Conservation (phyloP, 1,140 invertebrate genomes). For the Leptonema lineaticorne region DNA sequence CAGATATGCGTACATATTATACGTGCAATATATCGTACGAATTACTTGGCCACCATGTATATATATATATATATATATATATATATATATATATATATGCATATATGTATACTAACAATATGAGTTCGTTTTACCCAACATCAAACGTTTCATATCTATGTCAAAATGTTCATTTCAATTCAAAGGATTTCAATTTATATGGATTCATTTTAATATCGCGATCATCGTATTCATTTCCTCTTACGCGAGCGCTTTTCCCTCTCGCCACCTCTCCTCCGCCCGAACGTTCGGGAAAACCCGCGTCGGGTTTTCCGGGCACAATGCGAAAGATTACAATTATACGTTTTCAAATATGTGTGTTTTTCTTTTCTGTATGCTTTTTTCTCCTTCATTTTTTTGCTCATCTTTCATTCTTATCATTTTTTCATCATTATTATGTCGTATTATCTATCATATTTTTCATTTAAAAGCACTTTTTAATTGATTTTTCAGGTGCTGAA, state of each 20-base stretch:
- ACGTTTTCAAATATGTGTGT: too few relatives aligned
- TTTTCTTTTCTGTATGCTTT: slow-evolving; percentile 17
- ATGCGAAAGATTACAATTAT: too few relatives aligned
- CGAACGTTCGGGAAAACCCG: too few relatives aligned
- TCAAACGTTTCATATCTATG: slow-evolving; percentile 30
- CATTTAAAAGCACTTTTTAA: slow-evolving; percentile 33
- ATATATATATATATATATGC: background rate
- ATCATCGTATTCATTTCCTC: slow-evolving; percentile 34
- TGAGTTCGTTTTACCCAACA: slow-evolving; percentile 11
- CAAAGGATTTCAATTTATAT: slow-evolving; percentile 33
- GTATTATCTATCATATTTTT: slow-evolving; percentile 13
- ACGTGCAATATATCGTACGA: too few relatives aligned
- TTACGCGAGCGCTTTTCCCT: background rate
- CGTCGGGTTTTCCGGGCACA: too few relatives aligned
- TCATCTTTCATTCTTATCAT: background rate
- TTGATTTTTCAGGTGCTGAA: slow-evolving; percentile 62
- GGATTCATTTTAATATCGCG: slow-evolving; percentile 35
- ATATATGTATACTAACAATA: background rate
- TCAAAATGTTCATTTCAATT: slow-evolving; percentile 33
- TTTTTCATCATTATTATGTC: slow-evolving; percentile 8
- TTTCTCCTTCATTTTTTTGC: slow-evolving; percentile 9
- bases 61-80: background rate
- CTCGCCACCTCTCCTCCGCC: background rate
- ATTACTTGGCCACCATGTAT: too few relatives aligned
- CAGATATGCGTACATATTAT: too few relatives aligned